Percentiles rank a stretch among this genome's conserved stretches.
phyloP scores from a whole-genome alignment of 1,140 invertebrate genomes.

The Rhagoletis pomonella region DNA sequence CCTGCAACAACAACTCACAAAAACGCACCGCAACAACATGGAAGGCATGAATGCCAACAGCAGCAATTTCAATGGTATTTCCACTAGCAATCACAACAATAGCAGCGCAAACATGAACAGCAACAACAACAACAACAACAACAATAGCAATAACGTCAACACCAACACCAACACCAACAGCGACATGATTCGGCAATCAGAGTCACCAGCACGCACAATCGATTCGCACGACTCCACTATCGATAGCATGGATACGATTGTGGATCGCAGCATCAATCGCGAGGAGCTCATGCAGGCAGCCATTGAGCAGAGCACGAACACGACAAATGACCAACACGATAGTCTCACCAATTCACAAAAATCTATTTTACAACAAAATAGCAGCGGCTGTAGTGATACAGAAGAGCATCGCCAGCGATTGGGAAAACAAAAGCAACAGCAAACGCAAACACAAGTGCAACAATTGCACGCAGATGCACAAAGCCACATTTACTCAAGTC shows the following conservation, averaged over 20 bases:
- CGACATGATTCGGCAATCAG: conserved; percentile 64
- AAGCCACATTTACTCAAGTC: conserved; percentile 73
- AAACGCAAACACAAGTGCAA: not conserved
- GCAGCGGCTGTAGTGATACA: conserved; percentile 53
- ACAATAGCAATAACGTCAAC: conserved; percentile 50
- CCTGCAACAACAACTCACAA: not conserved
- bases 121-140: not conserved
- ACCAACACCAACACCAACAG: conserved; percentile 28
- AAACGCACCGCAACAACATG: not conserved
- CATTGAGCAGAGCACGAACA: conserved; percentile 68
- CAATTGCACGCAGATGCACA: conserved; percentile 67
- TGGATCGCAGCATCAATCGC: conserved; percentile 67
- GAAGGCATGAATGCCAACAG: conserved; percentile 31
- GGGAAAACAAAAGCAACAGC: conserved; percentile 53
- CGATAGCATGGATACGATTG: conserved; percentile 71
- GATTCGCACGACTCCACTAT: conserved; percentile 71
- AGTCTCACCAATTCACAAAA: conserved; percentile 71
- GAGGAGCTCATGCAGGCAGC: conserved; percentile 64
- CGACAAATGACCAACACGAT: conserved; percentile 61
- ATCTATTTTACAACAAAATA: conserved; percentile 63
- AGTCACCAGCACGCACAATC: conserved; percentile 70
- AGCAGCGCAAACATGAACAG: conserved; percentile 15
- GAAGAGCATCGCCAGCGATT: conserved; percentile 42
- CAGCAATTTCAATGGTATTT: conserved; percentile 17
- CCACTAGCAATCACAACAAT: not conserved